These are phyloP conservation scores for Erythrolamprus reginae DNA, from an alignment of 2,113 vertebrate genomes.

Conservation along the genomic window DNA sequence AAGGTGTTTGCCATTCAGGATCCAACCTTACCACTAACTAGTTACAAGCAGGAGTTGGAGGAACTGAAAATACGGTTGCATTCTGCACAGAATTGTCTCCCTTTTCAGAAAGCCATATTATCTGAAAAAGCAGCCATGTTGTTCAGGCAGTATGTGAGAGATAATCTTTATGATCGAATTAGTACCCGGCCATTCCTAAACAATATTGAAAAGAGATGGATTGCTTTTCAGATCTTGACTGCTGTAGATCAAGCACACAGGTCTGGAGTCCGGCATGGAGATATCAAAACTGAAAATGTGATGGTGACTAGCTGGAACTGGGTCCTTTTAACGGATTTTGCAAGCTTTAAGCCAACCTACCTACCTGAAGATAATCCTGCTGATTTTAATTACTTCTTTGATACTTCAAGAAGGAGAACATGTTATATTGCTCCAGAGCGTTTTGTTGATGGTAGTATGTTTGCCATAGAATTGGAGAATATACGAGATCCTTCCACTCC, in stretches of 20 bases:
- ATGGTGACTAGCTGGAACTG: conserved; percentile 99
- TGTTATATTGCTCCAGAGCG: conserved; percentile 95
- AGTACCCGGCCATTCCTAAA: conserved; percentile 94
- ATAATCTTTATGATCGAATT: conserved; percentile 95
- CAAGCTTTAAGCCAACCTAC: conserved; percentile 96
- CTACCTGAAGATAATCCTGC: conserved; percentile 97
- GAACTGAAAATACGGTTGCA: conserved; percentile 90
- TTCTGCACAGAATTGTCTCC: conserved; percentile 92
- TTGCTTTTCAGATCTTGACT: conserved; percentile 93
- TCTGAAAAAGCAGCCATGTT: conserved; percentile 91
- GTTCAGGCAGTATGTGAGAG: conserved; percentile 92
- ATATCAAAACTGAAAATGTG: conserved; percentile 97
- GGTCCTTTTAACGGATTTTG: conserved; percentile 95
- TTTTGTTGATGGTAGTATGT: conserved; percentile 94
- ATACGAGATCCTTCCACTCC: conserved; percentile 90
- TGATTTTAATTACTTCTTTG: conserved; percentile 98
- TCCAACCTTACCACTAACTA: conserved; percentile 88
- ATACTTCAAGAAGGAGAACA: conserved; percentile 89
- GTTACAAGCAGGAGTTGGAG: conserved; percentile 95
- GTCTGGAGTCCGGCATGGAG: conserved; percentile 91
- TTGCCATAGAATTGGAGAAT: conserved; percentile 79
- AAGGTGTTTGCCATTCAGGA: conserved; percentile 99
- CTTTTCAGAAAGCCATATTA: conserved; percentile 90
- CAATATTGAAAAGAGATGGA: conserved; percentile 94
- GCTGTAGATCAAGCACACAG: conserved; percentile 94